Conservation (phyloP, 2,113 vertebrate genomes). For the Anguilla japonica region DNA sequence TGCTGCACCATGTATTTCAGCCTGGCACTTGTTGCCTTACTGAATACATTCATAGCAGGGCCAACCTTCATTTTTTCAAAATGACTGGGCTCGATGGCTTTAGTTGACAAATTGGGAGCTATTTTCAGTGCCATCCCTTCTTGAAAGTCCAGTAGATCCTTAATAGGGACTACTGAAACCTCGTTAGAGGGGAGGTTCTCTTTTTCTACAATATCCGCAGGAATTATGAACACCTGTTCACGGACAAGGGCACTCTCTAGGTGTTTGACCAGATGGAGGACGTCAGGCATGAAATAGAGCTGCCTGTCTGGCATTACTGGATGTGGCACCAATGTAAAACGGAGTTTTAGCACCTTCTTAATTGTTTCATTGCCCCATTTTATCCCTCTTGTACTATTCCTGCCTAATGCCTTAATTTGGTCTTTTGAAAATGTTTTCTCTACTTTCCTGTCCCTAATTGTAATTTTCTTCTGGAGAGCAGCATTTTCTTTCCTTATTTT, state of each 20-base stretch:
- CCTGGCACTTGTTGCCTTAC: constrained; percentile 28
- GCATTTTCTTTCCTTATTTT: constrained; percentile 22
- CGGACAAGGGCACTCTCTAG: too few species aligned
- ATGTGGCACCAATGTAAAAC: too few species aligned
- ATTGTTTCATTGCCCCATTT: too few species aligned
- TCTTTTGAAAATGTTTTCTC: constrained; percentile 4
- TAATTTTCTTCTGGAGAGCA: neutral
- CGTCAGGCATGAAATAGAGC: too few species aligned
- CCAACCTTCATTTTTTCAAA: constrained; percentile 28
- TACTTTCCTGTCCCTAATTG: constrained; percentile 4
- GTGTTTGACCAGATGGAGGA: too few species aligned
- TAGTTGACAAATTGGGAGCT: neutral
- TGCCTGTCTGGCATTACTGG: too few species aligned
- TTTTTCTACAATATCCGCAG: neutral
- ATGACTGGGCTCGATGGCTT: constrained; percentile 15
- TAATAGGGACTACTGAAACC: neutral
- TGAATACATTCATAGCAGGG: constrained; percentile 26
- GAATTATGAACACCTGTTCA: too few species aligned
- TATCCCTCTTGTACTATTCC: constrained; percentile 24
- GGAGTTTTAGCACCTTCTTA: too few species aligned
- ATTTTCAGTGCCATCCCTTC: constrained; percentile 26
- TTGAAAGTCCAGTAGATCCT: constrained; percentile 25
- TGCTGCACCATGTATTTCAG: constrained; percentile 30
- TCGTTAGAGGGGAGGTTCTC: constrained; percentile 19
- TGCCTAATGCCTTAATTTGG: too few species aligned